phyloP scores from a whole-genome alignment of 2,797 vertebrate species.

The Peromyscus melanophrys region DNA sequence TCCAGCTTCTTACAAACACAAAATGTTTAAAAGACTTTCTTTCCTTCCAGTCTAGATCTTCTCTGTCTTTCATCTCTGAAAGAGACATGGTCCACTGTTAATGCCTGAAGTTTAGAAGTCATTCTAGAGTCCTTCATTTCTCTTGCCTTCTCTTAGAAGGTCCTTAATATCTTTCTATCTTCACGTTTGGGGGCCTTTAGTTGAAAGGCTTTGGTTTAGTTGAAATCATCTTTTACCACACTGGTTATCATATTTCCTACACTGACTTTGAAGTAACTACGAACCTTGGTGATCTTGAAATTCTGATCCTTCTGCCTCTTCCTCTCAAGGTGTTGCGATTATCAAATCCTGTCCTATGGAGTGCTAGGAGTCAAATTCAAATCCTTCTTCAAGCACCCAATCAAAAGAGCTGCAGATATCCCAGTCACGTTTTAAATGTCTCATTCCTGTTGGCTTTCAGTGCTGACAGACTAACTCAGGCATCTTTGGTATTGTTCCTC shows the following conservation, averaged over 20 bases:
- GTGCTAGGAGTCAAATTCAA: neutral
- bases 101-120: neutral
- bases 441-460: neutral
- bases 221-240: neutral
- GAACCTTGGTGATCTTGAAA: neutral
- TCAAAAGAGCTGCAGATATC: neutral
- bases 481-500: fast-evolving
- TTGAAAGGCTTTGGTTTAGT: neutral
- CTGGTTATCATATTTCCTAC: neutral
- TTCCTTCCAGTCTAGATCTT: neutral
- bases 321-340: neutral
- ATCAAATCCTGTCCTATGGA: neutral
- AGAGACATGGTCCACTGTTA: neutral
- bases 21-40: neutral
- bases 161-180: neutral
- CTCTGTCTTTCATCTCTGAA: neutral
- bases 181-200: neutral
- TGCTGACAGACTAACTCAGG: too few species aligned
- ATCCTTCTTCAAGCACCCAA: neutral
- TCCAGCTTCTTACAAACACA: neutral
- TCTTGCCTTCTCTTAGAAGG: neutral
- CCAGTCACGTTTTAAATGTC: neutral
- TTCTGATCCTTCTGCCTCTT: neutral
- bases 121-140: neutral
- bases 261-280: neutral